phyloP scores from a whole-genome alignment of 1,140 invertebrate genomes.

The Cardiocondyla obscurior region DNA sequence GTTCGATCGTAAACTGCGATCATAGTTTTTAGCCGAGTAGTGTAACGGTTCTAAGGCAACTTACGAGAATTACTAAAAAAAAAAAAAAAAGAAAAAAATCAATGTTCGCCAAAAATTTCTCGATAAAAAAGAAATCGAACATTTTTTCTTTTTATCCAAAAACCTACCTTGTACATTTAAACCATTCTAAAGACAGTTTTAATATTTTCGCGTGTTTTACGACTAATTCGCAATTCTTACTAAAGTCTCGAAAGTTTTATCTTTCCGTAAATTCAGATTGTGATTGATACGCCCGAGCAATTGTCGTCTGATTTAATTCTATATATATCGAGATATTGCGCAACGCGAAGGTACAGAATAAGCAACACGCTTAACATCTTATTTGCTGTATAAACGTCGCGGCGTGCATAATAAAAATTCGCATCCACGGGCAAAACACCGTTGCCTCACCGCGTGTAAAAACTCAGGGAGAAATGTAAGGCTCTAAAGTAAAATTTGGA shows the following conservation, averaged over 20 bases:
- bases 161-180: background rate
- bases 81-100: too few species aligned
- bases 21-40: conserved; percentile 6
- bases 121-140: background rate
- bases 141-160: conserved; percentile 34
- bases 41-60: background rate
- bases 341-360: background rate
- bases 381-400: background rate
- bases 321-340: too few species aligned
- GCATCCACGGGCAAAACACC: background rate
- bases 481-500: conserved; percentile 39
- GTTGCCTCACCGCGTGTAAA: conserved; percentile 6
- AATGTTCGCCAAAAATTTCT: conserved; percentile 17
- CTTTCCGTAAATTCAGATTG: background rate
- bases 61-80: conserved; percentile 1
- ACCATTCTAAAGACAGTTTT: background rate
- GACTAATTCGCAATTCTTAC: background rate
- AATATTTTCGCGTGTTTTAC: background rate
- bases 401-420: conserved; percentile 21
- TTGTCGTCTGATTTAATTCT: background rate
- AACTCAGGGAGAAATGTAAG: background rate
- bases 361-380: conserved; percentile 16
- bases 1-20: conserved; percentile 55
- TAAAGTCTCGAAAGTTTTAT: background rate
- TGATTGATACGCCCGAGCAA: background rate